Conservation (phyloP, 2,113 vertebrate genomes). For the Sitta europaea region DNA sequence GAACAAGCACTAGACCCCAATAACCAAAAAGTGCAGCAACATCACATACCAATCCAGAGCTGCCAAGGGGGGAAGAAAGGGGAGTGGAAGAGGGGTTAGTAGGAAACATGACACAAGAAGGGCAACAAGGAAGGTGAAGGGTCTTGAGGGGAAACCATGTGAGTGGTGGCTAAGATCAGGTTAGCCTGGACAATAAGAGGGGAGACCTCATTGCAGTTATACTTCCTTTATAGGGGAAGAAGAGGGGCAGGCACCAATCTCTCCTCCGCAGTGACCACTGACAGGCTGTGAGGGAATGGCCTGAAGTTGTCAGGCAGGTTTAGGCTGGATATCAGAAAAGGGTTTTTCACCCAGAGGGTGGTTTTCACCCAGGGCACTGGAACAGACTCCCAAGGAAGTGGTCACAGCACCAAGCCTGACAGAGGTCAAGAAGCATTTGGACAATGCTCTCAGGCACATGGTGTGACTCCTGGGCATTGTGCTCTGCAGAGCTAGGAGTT, state of each 20-base stretch:
- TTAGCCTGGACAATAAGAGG: background rate
- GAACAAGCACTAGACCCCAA: background rate
- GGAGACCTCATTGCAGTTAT: background rate
- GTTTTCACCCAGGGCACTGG: background rate
- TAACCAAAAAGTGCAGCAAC: background rate
- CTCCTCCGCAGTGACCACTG: background rate
- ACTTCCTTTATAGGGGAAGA: background rate
- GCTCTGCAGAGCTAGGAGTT: background rate
- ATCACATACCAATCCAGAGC: background rate
- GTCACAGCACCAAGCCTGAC: background rate
- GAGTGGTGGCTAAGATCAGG: background rate
- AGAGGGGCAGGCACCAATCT: background rate
- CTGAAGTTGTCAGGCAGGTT: background rate
- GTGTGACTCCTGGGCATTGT: background rate
- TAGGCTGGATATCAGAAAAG: background rate
- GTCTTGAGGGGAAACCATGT: background rate
- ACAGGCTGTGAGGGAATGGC: rapidly evolving
- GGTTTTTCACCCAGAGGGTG: background rate
- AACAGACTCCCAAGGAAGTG: background rate
- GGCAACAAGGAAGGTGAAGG: rapidly evolving
- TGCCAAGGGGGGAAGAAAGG: background rate
- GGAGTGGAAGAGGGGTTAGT: background rate
- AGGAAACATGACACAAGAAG: background rate
- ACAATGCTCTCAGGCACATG: background rate
- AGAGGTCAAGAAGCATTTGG: background rate